Conservation (phyloP, 1,140 invertebrate genomes). For the Galendromus occidentalis region DNA sequence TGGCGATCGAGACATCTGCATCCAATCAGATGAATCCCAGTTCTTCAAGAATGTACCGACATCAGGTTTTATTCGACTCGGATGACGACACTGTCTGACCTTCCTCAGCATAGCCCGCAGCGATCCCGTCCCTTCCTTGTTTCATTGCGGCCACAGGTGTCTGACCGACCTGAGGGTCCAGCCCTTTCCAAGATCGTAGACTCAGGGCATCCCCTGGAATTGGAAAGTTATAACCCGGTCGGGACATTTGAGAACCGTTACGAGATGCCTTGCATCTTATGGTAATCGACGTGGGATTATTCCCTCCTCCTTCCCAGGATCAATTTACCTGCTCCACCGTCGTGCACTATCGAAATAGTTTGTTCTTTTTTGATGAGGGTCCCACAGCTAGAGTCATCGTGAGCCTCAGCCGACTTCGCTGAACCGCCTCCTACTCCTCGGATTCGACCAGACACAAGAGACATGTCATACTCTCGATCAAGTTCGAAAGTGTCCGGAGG, state of each 20-base stretch:
- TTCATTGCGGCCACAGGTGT: slow-evolving; percentile 25
- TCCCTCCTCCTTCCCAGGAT: background rate
- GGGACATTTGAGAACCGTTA: too few species aligned
- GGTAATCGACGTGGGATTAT: too few species aligned
- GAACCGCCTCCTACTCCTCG: slow-evolving; percentile 20
- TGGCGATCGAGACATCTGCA: too few species aligned
- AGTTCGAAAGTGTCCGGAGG: background rate
- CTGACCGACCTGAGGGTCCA: slow-evolving; percentile 29
- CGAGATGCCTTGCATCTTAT: too few species aligned
- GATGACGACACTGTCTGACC: background rate
- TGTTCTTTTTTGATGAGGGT: background rate
- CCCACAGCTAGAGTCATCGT: too few species aligned
- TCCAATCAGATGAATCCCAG: too few species aligned
- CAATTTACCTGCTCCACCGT: background rate
- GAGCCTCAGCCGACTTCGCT: background rate
- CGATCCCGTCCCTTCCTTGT: slow-evolving; percentile 28
- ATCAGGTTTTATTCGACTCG: too few species aligned
- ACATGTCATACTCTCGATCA: slow-evolving; percentile 20
- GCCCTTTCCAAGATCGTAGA: slow-evolving; percentile 27
- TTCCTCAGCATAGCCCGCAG: slow-evolving; percentile 26
- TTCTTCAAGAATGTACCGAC: too few species aligned
- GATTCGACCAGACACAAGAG: slow-evolving; percentile 23
- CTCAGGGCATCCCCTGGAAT: slow-evolving; percentile 17
- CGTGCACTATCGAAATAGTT: background rate
- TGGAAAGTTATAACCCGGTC: background rate